Conservation (phyloP, 53 echinoderm and acorn worm genomes). For the Holothuria leucospilota region DNA sequence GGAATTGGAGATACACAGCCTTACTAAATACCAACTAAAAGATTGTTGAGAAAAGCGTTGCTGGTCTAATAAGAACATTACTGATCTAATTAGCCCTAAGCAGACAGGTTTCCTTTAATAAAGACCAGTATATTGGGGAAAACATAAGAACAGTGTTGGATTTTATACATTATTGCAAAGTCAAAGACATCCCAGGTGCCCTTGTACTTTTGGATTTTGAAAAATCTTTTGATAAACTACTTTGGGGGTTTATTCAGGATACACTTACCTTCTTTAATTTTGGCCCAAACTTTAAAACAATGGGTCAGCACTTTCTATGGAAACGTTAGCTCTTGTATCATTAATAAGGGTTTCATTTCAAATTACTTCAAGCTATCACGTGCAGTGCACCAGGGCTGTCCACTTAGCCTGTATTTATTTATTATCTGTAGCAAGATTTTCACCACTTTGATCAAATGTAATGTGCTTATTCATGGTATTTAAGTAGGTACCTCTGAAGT, state of each 20-base stretch:
- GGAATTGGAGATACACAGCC: no score
- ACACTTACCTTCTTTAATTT: neutral
- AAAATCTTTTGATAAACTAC: neutral
- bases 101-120: no score
- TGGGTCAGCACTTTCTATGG: neutral
- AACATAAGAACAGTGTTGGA: no score
- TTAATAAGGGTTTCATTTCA: conserved; percentile 10
- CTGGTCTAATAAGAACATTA: no score
- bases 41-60: no score
- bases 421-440: conserved; percentile 5
- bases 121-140: no score
- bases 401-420: conserved; percentile 5
- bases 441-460: neutral
- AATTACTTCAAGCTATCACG: neutral
- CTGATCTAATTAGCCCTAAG: no score
- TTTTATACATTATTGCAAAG: no score
- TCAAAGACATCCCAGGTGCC: no score
- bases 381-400: neutral
- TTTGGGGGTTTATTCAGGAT: neutral
- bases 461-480: neutral
- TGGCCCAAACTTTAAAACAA: neutral
- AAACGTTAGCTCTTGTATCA: conserved; percentile 8
- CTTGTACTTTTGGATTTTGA: neutral
- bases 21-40: no score
- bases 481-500: neutral